phyloP scores from a whole-genome alignment of 2,797 vertebrate species.

The Pipistrellus kuhlii region DNA sequence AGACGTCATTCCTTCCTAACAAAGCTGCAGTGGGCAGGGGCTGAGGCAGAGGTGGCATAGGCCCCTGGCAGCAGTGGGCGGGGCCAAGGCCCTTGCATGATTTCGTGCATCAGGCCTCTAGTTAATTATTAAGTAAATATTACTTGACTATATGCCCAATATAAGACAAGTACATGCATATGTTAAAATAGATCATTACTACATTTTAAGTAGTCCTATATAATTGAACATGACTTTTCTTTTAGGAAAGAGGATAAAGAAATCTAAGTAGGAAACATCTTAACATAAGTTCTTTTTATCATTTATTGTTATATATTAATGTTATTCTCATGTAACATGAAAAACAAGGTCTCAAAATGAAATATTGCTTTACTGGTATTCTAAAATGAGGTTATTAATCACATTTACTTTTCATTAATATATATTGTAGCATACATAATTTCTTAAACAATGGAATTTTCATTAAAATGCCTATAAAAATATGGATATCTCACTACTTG shows the following conservation, averaged over 20 bases:
- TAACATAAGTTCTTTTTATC: neutral
- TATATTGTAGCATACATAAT: slow-evolving; percentile 12
- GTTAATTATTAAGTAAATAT: slow-evolving; percentile 35
- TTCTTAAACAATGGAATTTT: slow-evolving; percentile 66
- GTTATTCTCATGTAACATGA: neutral
- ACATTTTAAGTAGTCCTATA: neutral
- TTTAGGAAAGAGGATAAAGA: neutral
- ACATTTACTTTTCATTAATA: slow-evolving; percentile 48
- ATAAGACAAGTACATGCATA: neutral
- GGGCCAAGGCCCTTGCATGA: no score
- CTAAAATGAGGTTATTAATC: slow-evolving; percentile 70
- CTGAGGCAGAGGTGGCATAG: no score
- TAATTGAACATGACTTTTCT: neutral
- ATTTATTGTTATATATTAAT: slow-evolving; percentile 34
- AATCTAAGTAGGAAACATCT: neutral
- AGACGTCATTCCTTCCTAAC: no score
- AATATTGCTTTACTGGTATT: slow-evolving; percentile 47
- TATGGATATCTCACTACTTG: neutral
- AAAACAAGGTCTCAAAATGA: slow-evolving; percentile 61
- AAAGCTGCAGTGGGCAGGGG: no score
- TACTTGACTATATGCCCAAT: neutral
- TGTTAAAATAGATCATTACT: neutral
- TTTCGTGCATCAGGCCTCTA: no score
- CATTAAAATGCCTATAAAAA: slow-evolving; percentile 43
- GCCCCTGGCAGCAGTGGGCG: no score